A percentile compares a stretch with the other conserved stretches of the same genome.
These are phyloP conservation scores for Dendrocopos noguchii DNA, from an alignment of 2,113 vertebrate species.

Conservation along the genomic window DNA sequence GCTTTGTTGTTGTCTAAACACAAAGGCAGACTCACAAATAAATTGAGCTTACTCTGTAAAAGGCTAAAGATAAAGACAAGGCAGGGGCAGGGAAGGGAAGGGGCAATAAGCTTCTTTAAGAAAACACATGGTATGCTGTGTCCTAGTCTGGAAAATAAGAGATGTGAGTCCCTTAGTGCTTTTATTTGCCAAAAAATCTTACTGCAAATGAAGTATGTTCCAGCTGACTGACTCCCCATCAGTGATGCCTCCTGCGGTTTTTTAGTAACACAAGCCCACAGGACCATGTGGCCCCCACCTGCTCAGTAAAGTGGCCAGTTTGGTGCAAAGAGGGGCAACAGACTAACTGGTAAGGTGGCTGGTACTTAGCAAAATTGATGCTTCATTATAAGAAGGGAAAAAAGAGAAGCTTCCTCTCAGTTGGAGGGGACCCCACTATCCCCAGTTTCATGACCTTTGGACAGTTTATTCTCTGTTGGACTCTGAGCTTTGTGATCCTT, in stretches of 20 bases:
- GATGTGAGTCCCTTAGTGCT: neutral
- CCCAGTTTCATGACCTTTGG: neutral
- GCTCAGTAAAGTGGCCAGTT: neutral
- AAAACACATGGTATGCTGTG: neutral
- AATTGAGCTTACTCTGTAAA: neutral
- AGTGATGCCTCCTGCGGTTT: neutral
- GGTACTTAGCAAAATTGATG: neutral
- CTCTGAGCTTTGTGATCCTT: neutral
- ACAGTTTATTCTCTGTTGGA: neutral
- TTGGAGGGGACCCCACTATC: neutral
- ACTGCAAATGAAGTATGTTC: neutral
- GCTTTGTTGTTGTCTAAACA: neutral
- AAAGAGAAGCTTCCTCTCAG: neutral
- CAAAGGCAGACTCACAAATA: neutral
- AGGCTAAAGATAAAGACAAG: neutral
- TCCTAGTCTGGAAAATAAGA: neutral
- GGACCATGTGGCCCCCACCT: neutral
- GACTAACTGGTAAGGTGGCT: neutral
- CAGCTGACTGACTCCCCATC: neutral
- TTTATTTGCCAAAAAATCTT: neutral
- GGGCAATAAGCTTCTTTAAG: neutral
- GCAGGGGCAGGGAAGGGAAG: neutral
- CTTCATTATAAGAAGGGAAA: neutral
- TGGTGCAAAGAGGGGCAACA: neutral
- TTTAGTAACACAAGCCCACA: neutral